A percentile compares a stretch with the other conserved stretches of the same genome.
These are phyloP conservation scores for Idaea aversata DNA, from an alignment of 2,888 invertebrate species.

Conservation along the genomic window DNA sequence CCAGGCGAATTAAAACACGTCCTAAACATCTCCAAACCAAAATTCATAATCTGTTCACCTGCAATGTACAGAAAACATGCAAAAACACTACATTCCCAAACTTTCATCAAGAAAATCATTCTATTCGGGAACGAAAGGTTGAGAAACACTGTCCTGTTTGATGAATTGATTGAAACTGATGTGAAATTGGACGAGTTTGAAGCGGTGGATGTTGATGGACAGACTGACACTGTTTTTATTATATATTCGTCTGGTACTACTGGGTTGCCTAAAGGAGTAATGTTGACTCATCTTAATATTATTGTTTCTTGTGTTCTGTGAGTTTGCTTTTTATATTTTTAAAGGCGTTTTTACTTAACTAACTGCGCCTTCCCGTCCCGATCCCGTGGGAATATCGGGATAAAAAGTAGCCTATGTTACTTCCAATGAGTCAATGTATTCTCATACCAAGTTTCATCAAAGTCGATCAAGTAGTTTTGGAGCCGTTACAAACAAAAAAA, in stretches of 20 bases:
- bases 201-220: slow-evolving; percentile 48
- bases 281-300: slow-evolving; percentile 56
- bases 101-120: slow-evolving; percentile 45
- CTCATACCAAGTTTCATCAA: neutral
- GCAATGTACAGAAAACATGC: slow-evolving; percentile 41
- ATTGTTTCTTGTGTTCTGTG: slow-evolving; percentile 42
- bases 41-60: slow-evolving; percentile 53
- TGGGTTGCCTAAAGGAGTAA: slow-evolving; percentile 64
- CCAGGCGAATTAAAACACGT: slow-evolving; percentile 61
- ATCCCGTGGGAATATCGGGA: neutral
- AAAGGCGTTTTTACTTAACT: neutral
- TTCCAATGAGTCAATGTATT: neutral
- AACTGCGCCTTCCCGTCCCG: neutral
- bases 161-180: slow-evolving; percentile 40
- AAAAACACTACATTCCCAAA: slow-evolving; percentile 32
- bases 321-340: slow-evolving; percentile 30
- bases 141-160: slow-evolving; percentile 38
- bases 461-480: neutral
- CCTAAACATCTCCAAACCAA: slow-evolving; percentile 54
- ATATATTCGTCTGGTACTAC: slow-evolving; percentile 69
- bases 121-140: slow-evolving; percentile 45
- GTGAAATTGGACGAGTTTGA: slow-evolving; percentile 42
- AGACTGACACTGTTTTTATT: slow-evolving; percentile 48
- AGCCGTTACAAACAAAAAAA: neutral
- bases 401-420: neutral